Base-by-base conservation (phyloP, 2,888 invertebrate genomes). In the Limnephilus rhombicus region DNA sequence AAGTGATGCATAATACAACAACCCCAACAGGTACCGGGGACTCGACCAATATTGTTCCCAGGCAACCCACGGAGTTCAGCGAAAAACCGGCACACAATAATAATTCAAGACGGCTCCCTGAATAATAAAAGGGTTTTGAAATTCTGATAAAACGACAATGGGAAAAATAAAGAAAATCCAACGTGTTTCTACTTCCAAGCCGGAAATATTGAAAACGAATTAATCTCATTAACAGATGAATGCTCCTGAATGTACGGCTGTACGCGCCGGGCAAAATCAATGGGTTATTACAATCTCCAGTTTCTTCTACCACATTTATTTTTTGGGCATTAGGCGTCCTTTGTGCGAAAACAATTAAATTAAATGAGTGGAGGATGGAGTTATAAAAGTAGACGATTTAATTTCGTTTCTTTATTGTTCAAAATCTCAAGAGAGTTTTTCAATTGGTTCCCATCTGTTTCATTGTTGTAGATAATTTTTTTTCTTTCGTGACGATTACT, bases 161-260 rank as follows among this genome's bases (percentile, higher is more conserved):
- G 83, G 83, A 34, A 83, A 83, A 83, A 83, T 53, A 18, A 68
- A 68, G 83, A 83, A 83, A 83, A 83, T 24, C 37, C 24, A 37
- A 41, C 34, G 83, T 68, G 68, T n/a, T 68, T 68, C 68, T 24
- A 41, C 24, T 34, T 83, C 37, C 83, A 83, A 83, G 83, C 37
- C 83, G 83, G 86, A 86, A 86, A 86, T 45, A 86, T 86, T 86
- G 86, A 86, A 87, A 87, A 87, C n/a, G 87, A 68, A 87, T 87
- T 87, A 87, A 87, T 87, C 87, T 53, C 87, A 68, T 87, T 87
- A 87, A 53, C 87, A 87, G 87, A 87, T 87, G 87, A 87, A 53
- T 87, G 87, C 53, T 87, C 68, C 31, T 87, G 85, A 87, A 87
- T 68, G 34, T 87, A 87, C 15, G 87, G 53, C 34, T 53, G 34